Conservation (phyloP, 1,140 invertebrate genomes). For the Carposina sasakii region DNA sequence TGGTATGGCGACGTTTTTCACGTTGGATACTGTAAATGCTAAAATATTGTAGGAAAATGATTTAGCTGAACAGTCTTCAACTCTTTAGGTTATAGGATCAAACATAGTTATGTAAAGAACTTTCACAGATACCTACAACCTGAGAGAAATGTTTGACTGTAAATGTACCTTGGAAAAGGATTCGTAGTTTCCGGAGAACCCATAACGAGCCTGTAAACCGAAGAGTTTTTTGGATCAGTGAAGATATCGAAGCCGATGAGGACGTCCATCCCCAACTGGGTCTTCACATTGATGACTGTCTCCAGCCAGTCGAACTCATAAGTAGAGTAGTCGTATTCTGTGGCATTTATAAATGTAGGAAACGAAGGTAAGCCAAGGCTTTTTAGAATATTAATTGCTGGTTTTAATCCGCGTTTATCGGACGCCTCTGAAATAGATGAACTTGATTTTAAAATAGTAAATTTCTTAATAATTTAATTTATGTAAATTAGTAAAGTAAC, state of each 20-base stretch:
- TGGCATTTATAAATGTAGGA: slow-evolving; percentile 74
- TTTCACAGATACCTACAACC: too few relatives aligned
- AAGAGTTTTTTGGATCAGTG: slow-evolving; percentile 78
- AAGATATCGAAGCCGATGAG: slow-evolving; percentile 80
- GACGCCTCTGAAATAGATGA: slow-evolving; percentile 66
- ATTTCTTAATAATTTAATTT: too few relatives aligned
- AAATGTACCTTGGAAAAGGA: slow-evolving; percentile 78
- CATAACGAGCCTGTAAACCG: slow-evolving; percentile 76
- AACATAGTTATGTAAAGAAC: too few relatives aligned
- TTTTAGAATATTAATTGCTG: slow-evolving; percentile 74
- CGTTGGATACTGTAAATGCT: too few relatives aligned
- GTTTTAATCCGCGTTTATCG: slow-evolving; percentile 75
- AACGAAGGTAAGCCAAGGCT: slow-evolving; percentile 73
- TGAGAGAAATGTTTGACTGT: too few relatives aligned
- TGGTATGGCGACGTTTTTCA: too few relatives aligned
- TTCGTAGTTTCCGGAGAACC: slow-evolving; percentile 75
- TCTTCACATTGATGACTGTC: slow-evolving; percentile 76
- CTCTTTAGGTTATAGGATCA: neutral
- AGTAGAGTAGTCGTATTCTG: slow-evolving; percentile 50
- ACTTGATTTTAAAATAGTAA: too few relatives aligned
- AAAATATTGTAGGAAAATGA: too few relatives aligned
- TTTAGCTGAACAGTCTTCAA: too few relatives aligned
- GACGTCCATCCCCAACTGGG: slow-evolving; percentile 76
- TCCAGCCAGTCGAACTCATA: slow-evolving; percentile 76
- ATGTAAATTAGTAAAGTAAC: too few relatives aligned